Evolutionary conservation across 2,888 invertebrate genomes (phyloP).

Genomic region (Frankliniella intonsa): DNA sequence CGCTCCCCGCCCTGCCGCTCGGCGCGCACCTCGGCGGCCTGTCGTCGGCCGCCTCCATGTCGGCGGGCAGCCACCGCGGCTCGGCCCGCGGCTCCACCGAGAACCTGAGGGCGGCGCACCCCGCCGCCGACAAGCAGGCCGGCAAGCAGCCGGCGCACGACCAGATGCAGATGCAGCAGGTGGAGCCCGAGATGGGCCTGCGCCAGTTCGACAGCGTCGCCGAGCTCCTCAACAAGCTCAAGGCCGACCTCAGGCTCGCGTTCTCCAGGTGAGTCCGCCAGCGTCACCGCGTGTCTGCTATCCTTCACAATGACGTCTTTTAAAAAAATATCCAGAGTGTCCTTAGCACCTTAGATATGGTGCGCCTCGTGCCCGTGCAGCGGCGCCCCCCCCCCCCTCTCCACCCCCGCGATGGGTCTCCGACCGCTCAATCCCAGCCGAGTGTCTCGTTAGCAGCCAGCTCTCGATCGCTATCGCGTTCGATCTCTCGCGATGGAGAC

Average conservation of each 20-base stretch:
- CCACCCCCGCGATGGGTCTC: too few relatives aligned
- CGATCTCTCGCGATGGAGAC: too few relatives aligned
- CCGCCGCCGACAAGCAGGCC: constrained; percentile 36
- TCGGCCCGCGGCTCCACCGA: constrained; percentile 43
- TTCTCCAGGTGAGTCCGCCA: constrained; percentile 69
- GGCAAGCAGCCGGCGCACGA: constrained; percentile 39
- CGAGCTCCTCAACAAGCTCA: constrained; percentile 78
- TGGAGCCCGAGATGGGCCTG: constrained; percentile 69
- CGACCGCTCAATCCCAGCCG: too few relatives aligned
- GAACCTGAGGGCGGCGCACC: constrained; percentile 44
- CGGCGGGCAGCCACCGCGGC: constrained; percentile 18
- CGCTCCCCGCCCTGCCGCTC: background rate
- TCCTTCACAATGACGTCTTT: too few relatives aligned
- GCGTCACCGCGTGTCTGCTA: too few relatives aligned
- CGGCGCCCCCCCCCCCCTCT: too few relatives aligned
- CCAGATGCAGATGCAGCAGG: constrained; percentile 29
- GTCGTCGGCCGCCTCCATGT: background rate
- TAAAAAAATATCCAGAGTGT: too few relatives aligned
- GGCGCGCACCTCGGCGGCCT: background rate
- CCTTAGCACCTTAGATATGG: too few relatives aligned
- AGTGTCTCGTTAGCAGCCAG: too few relatives aligned
- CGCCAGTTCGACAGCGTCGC: constrained; percentile 82
- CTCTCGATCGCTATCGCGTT: too few relatives aligned
- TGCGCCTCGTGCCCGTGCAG: too few relatives aligned
- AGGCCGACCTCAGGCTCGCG: constrained; percentile 78